Base-by-base conservation (phyloP, 2,113 vertebrate species). In the Paralichthys olivaceus region DNA sequence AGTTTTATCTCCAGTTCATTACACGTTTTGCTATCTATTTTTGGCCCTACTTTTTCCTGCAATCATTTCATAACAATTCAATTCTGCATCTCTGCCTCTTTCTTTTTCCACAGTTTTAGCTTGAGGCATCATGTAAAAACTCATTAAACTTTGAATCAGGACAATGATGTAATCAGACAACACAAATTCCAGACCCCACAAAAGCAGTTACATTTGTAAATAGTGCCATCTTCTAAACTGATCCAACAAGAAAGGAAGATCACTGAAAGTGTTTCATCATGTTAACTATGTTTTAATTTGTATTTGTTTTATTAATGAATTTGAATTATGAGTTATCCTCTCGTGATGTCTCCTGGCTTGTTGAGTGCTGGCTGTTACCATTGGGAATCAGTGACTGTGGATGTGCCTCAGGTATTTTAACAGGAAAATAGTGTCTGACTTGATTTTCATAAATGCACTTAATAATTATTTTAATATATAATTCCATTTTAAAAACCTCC, bases 101-200 rank as follows among this genome's bases (percentile, higher is more conserved):
- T 62, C 34, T 40, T 61, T 51, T 61, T 11, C 14, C 28, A 51
- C 54, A 59, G 60, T 75, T 77, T 15, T 77, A 64, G 81, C 81
- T 73, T 17, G 19, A 75, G 84, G 84, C 78, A 1, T 29, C 7
- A 4, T 67, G 65, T 73, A 59, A 70, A 72, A 84, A 76, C 68
- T 82, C 79, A 87, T 84, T 82, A 79, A 77, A 79, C 64, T 74
- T 82, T 79, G 54, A 78, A 84, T 84, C 75, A 70, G 81, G 78
- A 73, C 78, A 76, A 63, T 81, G 64, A 84, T 75, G 29, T 81
- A 62, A 73, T 87, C 75, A 67, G 61, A 60, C 71, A 9, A 72
- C 59, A 68, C 67, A 78, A 72, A 75, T 20, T 49, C 77, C 37
- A 59, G 28, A 51, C 53, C 29, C 51, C 54, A 47, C 53, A 62